Evolutionary conservation across 2,888 invertebrate species (phyloP), one percentile per base, ranked within the genome.

Genomic region (Eupithecia vulgata): DNA sequence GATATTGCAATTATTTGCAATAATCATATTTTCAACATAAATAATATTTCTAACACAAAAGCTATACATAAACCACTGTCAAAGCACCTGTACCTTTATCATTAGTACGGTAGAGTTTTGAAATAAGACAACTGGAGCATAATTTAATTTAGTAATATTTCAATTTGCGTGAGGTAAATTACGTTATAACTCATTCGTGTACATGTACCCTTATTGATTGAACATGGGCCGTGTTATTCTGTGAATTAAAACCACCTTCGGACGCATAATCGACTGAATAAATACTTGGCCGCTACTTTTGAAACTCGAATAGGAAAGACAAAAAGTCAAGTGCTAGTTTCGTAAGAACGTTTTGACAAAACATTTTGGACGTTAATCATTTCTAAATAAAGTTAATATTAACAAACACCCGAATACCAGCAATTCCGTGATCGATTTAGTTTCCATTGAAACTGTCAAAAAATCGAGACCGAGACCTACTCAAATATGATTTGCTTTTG

Each of bases 241-340:
- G 84, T 87, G 87, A 90, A 91, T 91, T 90, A 90, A 90, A 88
- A 88, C 81, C 83, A 82, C 88, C 88, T 88, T 87, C 81, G 84
- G 84, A 87, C 88, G 88, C 86, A 89, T 88, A 89, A 90, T 88
- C 87, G 86, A 80, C 84, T 88, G 82, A 84, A 88, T 90, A 89
- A 89, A 90, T 84, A 87, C 61, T 61, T 61, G 61, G 30, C 17
- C 7, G 30, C 3, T 61, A 61, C 61, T 61, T 17, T 61, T 61
- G 61, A 5, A 61, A 61, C 61, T 61, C 61, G 61, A 57, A 25
- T 25, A 25, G 25, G 13, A 21, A 52, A 52, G 45, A 57, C 25
- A 57, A 52, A 52, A 52, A 52, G 21, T 52, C 21, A 21, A 52
- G 48, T 52, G 7, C 45, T n/a, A 45, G 45, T 8, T 45, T 6